Evolutionary conservation across 30 jellyfish, hydroid and myxozoan species (phyloP), one percentile per base, ranked within the genome.

Genomic region (Aurelia coerulea): DNA sequence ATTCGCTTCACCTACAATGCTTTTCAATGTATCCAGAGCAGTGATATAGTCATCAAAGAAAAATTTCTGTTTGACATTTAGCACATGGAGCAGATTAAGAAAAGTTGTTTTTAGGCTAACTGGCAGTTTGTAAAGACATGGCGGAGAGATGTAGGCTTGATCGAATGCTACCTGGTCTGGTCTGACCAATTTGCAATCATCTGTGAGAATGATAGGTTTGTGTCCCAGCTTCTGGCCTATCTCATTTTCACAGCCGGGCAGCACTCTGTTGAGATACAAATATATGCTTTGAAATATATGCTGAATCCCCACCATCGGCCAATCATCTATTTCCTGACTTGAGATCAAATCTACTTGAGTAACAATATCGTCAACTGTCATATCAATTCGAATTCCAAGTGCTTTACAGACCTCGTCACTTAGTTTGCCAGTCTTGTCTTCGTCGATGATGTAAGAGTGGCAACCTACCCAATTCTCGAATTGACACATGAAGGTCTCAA

Each of bases 21-120:
- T 41, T 53, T 90, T 60, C 7, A 90, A 19, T 19, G 68, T 46
- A 3, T 2, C 5, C 65, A 90, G 70, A 19, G 90, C 86, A 54
- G 15, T 17, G 16, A 59, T 16, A 72, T 14, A 83, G 32, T 85
- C 86, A 33, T 78, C 76, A 18, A 37, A 65, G 1, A 0, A 5
- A 75, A 84, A 85, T 6, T 4, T 58, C 56, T 84, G 90, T 60
- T 63, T 77, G 8, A 91, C 96, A 39, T 84, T 91, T 34, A 91
- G 16, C 31, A 32, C 76, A 34, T 58, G 42, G 95, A 90, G 65
- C 50, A 90, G 39, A 12, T 51, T 59, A 12, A 17, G 60, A 56
- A 60, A 74, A 5, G 63, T 39, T 50, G 11, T 14, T 68, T 60
- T 60, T 2, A 83, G 56, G n/a, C 34, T 12, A 5, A 10, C 29